Percentiles rank a stretch among this genome's conserved stretches.
These are phyloP conservation scores for Tetragnatha versicolor DNA, from an alignment of 1,140 invertebrate genomes.

Conservation along the genomic window DNA sequence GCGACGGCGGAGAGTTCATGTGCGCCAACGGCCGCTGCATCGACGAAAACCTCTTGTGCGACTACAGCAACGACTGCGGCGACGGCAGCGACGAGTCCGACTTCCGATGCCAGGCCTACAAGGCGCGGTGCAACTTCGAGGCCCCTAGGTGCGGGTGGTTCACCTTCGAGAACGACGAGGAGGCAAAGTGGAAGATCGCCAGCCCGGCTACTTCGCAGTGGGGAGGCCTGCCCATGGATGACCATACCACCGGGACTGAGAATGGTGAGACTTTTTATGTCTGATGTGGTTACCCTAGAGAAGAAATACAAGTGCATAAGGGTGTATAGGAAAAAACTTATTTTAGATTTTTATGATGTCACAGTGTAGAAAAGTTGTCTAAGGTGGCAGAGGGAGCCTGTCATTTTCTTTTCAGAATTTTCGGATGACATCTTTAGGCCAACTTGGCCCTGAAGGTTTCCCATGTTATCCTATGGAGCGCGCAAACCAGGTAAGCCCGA, in stretches of 20 bases:
- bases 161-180: background rate
- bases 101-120: constrained; percentile 15
- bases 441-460: no score
- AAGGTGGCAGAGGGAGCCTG: no score
- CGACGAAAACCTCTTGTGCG: constrained; percentile 1
- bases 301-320: no score
- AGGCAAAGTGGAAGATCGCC: background rate
- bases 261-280: no score
- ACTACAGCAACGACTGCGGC: constrained; percentile 36
- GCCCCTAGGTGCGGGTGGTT: background rate
- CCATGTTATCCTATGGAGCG: no score
- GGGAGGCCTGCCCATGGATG: background rate
- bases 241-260: constrained; percentile 10
- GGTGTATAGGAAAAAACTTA: no score
- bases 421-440: no score
- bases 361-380: no score
- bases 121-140: constrained; percentile 35
- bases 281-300: no score
- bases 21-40: constrained; percentile 43
- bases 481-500: no score
- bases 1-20: constrained; percentile 3
- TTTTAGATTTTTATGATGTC: no score
- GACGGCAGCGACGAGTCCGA: constrained; percentile 44
- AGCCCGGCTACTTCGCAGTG: background rate
- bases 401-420: no score